Conservation (phyloP, 2,113 vertebrate species). For the Proterorhinus semilunaris region DNA sequence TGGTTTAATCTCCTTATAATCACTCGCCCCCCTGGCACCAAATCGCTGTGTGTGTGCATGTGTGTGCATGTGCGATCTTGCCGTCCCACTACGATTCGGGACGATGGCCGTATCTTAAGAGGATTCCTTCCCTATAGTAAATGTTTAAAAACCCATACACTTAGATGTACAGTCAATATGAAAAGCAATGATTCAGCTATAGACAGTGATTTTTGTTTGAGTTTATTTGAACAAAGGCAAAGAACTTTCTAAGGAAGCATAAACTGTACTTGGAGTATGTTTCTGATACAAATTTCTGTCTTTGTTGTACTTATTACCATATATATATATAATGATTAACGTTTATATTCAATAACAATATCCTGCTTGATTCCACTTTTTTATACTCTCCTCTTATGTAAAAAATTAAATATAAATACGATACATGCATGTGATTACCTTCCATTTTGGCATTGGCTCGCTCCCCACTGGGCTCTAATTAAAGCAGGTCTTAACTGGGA, state of each 20-base stretch:
- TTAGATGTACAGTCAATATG: slow-evolving; percentile 12
- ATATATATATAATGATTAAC: too few species aligned
- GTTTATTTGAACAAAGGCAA: too few species aligned
- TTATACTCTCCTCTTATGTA: too few species aligned
- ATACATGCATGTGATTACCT: background rate
- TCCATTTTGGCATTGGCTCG: slow-evolving; percentile 14
- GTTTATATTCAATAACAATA: too few species aligned
- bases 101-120: slow-evolving; percentile 57
- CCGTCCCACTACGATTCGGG: slow-evolving; percentile 27
- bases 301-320: too few species aligned
- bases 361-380: too few species aligned
- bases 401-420: too few species aligned
- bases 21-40: slow-evolving; percentile 31
- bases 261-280: too few species aligned
- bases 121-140: slow-evolving; percentile 50
- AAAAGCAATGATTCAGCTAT: background rate
- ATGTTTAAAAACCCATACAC: slow-evolving; percentile 22
- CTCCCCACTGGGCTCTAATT: slow-evolving; percentile 32
- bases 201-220: too few species aligned
- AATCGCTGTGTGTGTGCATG: slow-evolving; percentile 17
- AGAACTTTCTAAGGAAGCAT: too few species aligned
- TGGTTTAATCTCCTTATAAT: slow-evolving; percentile 70
- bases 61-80: slow-evolving; percentile 13
- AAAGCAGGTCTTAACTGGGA: slow-evolving; percentile 29
- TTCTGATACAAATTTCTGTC: too few species aligned